phyloP scores from a whole-genome alignment of 2,113 vertebrate genomes.

The Myrmecobius fasciatus region DNA sequence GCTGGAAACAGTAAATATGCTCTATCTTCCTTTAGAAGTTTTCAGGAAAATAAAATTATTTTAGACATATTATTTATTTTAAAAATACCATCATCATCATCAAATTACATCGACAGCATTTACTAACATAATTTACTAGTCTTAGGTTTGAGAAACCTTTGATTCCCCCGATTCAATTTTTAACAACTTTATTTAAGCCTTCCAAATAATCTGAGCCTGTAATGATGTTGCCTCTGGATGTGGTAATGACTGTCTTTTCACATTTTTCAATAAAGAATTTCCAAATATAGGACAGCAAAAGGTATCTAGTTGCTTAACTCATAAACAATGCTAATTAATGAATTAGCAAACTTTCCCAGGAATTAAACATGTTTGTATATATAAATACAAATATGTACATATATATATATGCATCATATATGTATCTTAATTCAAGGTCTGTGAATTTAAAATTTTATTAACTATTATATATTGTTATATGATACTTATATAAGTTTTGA shows the following conservation, averaged over 20 bases:
- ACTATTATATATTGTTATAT: neutral
- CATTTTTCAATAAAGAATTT: neutral
- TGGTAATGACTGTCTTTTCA: neutral
- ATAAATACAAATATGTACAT: neutral
- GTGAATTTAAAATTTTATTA: neutral
- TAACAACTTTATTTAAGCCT: neutral
- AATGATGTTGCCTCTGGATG: neutral
- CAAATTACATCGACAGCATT: neutral
- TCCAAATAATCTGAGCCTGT: neutral
- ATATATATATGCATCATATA: no score
- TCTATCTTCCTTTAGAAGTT: neutral
- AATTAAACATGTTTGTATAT: neutral
- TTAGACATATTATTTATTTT: neutral
- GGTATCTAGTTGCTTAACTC: no score
- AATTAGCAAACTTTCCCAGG: no score
- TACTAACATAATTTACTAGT: neutral
- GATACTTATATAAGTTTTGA: no score
- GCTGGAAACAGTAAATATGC: conserved; percentile 3
- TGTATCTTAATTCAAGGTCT: neutral
- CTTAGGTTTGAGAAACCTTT: neutral
- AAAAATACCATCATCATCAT: neutral
- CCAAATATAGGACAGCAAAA: no score
- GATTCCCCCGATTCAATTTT: conserved; percentile 1
- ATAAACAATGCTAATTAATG: no score
- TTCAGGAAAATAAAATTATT: conserved; percentile 13